phyloP scores from a whole-genome alignment of 2,888 invertebrate species.

The Sminthurinus aureus region DNA sequence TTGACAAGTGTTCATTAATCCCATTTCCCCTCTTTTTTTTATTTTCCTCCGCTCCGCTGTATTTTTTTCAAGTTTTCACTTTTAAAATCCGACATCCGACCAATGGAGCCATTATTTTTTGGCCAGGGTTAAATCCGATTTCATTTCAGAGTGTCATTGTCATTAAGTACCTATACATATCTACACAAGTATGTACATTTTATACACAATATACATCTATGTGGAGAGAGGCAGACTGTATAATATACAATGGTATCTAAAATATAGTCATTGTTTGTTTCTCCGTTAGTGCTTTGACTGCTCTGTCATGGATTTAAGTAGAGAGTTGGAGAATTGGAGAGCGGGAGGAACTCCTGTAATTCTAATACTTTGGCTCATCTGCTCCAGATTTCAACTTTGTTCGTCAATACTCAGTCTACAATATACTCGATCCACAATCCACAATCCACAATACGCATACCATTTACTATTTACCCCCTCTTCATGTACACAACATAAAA shows the following conservation, averaged over 20 bases:
- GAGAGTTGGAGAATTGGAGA: background rate
- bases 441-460: too few species aligned
- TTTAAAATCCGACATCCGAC: constrained; percentile 33
- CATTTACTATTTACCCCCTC: too few species aligned
- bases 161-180: constrained; percentile 23
- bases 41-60: background rate
- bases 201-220: too few species aligned
- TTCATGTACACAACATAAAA: too few species aligned
- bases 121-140: constrained; percentile 37
- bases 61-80: constrained; percentile 17
- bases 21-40: constrained; percentile 10
- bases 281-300: background rate
- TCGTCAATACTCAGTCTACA: background rate
- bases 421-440: too few species aligned
- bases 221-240: too few species aligned
- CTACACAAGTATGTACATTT: background rate
- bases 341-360: background rate
- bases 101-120: constrained; percentile 27
- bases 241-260: background rate
- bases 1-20: constrained; percentile 39
- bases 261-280: background rate
- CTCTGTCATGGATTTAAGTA: background rate
- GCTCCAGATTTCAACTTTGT: constrained; percentile 20
- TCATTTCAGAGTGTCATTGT: constrained; percentile 34
- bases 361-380: constrained; percentile 29